A percentile compares a stretch with the other conserved stretches of the same genome.
Conservation (phyloP, 1,140 invertebrate genomes). For the Drosophila novamexicana region DNA sequence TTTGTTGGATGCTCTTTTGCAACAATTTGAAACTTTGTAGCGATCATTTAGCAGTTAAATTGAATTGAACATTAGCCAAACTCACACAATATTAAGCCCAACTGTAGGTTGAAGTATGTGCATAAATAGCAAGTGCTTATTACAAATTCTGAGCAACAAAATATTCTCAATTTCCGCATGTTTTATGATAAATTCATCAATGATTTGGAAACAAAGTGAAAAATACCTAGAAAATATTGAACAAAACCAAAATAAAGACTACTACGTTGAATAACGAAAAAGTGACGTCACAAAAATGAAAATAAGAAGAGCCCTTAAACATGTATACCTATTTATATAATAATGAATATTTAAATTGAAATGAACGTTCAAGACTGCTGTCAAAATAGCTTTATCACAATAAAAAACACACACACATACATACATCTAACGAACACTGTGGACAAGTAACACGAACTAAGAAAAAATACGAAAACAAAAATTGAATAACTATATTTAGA, state of each 20-base stretch:
- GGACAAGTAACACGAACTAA: conserved; percentile 28
- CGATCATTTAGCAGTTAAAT: too few relatives aligned
- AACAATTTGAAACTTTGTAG: too few relatives aligned
- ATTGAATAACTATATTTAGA: neutral
- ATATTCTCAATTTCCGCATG: conserved; percentile 43
- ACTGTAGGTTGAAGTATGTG: neutral
- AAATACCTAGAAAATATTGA: conserved; percentile 22
- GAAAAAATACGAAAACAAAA: conserved; percentile 15
- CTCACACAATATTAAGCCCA: neutral
- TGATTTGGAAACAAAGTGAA: conserved; percentile 16
- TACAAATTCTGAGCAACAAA: neutral
- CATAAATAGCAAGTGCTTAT: conserved; percentile 2
- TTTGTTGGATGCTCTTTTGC: too few relatives aligned
- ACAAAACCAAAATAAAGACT: conserved; percentile 14
- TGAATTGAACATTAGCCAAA: neutral
- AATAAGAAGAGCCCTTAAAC: conserved; percentile 53
- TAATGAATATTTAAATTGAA: conserved; percentile 82
- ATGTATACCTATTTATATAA: conserved; percentile 83
- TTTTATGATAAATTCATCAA: conserved; percentile 13
- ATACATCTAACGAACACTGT: conserved; percentile 39
- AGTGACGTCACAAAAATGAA: conserved; percentile 2
- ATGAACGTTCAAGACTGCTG: conserved; percentile 82
- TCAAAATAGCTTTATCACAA: conserved; percentile 83
- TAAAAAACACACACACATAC: conserved; percentile 41
- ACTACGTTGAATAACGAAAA: neutral